These are phyloP conservation scores for Halcyon senegalensis DNA, from an alignment of 2,113 vertebrate species.

Conservation along the genomic window DNA sequence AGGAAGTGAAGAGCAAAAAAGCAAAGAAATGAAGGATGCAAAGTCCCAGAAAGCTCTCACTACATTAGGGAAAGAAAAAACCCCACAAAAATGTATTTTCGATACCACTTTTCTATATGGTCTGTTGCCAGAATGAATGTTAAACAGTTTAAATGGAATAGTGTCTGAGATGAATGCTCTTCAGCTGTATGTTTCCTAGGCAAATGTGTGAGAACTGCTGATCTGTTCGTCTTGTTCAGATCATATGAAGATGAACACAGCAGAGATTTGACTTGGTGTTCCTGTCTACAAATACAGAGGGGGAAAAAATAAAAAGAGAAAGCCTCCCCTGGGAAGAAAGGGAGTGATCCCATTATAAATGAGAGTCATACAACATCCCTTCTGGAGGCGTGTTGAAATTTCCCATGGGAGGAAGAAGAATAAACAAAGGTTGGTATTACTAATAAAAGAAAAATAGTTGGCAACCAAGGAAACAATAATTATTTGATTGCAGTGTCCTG, in stretches of 20 bases:
- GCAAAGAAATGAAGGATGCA: neutral
- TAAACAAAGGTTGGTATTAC: slow-evolving; percentile 58
- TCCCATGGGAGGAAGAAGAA: slow-evolving; percentile 66
- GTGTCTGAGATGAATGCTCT: slow-evolving; percentile 29
- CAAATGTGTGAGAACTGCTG: slow-evolving; percentile 51
- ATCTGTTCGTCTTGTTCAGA: slow-evolving; percentile 21
- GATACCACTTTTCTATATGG: neutral
- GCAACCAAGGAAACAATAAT: slow-evolving; percentile 51
- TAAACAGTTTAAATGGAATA: neutral
- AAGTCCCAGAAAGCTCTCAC: neutral
- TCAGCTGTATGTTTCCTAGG: neutral
- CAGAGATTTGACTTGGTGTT: slow-evolving; percentile 18
- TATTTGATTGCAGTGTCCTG: slow-evolving; percentile 40
- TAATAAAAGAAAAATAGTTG: slow-evolving; percentile 61
- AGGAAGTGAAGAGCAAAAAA: neutral
- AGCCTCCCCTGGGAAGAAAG: slow-evolving; percentile 48
- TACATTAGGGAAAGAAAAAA: neutral
- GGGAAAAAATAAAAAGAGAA: neutral
- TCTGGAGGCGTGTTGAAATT: slow-evolving; percentile 62
- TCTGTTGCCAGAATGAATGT: slow-evolving; percentile 3
- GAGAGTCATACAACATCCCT: slow-evolving; percentile 43
- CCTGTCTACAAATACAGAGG: slow-evolving; percentile 1
- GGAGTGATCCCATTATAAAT: slow-evolving; percentile 51
- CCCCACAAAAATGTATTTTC: neutral
- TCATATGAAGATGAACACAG: slow-evolving; percentile 43